Percentiles rank a stretch among this genome's conserved stretches.
Conservation (phyloP, 2,113 vertebrate genomes). For the Hippocampus abdominalis region DNA sequence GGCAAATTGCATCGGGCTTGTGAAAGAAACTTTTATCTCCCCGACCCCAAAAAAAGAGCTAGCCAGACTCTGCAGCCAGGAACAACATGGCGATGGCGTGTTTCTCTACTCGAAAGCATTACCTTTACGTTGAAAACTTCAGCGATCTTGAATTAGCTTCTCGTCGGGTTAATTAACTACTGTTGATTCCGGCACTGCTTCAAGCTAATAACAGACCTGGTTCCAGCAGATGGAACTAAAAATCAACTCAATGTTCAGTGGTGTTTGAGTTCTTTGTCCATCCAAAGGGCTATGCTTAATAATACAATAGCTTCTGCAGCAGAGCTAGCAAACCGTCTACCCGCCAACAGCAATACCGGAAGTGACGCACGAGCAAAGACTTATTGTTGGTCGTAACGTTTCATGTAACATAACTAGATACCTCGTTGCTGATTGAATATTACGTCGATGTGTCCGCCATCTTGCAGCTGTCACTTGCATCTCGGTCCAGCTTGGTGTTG, state of each 20-base stretch:
- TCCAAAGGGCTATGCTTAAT: conserved; percentile 2
- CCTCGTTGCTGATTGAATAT: background rate
- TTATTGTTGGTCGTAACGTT: conserved; percentile 42
- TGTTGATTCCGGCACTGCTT: background rate
- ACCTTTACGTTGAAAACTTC: conserved; percentile 50
- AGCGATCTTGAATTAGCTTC: conserved; percentile 1
- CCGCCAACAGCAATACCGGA: conserved; percentile 69
- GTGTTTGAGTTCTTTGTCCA: background rate
- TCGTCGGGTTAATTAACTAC: conserved; percentile 14
- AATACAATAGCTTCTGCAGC: conserved; percentile 48
- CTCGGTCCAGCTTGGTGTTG: too few relatives aligned
- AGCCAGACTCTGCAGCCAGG: conserved; percentile 1
- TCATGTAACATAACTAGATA: background rate
- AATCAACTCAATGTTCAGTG: background rate
- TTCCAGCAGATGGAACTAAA: background rate
- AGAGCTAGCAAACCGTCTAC: conserved; percentile 55
- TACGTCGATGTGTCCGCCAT: background rate
- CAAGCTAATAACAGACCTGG: background rate
- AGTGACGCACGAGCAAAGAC: conserved; percentile 31
- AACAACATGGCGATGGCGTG: conserved; percentile 54
- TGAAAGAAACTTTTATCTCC: background rate
- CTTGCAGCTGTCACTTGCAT: background rate
- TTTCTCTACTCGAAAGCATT: conserved; percentile 32
- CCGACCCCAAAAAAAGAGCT: too few relatives aligned
- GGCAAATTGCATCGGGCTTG: background rate